A percentile compares a stretch with the other conserved stretches of the same genome.
Conservation (phyloP, 2,888 invertebrate species). For the Proisotoma minuta region DNA sequence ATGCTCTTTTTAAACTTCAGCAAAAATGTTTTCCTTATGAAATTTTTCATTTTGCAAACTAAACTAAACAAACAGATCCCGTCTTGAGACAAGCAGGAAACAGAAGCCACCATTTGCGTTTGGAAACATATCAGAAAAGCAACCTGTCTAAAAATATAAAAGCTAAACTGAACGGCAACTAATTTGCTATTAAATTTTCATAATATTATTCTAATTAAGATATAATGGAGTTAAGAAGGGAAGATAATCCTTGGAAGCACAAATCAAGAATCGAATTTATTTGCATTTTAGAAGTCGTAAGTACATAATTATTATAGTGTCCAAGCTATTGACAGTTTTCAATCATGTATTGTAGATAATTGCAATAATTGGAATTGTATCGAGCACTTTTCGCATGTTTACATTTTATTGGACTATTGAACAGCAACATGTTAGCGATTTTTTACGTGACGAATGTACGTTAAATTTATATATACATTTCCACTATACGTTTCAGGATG, state of each 20-base stretch:
- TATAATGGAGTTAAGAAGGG: slow-evolving; percentile 4
- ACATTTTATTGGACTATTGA: slow-evolving; percentile 23
- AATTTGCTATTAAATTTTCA: too few relatives aligned
- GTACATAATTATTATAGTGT: background rate
- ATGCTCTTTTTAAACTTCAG: background rate
- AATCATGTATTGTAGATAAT: slow-evolving; percentile 12
- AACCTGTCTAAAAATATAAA: too few relatives aligned
- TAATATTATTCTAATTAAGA: too few relatives aligned
- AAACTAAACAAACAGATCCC: slow-evolving; percentile 3
- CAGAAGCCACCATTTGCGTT: too few relatives aligned
- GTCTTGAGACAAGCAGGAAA: too few relatives aligned
- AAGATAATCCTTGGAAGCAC: slow-evolving; percentile 40
- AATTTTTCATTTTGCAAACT: background rate
- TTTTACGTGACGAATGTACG: background rate
- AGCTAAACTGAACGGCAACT: too few relatives aligned
- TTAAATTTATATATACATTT: background rate
- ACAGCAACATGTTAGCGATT: background rate
- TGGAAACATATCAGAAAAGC: too few relatives aligned
- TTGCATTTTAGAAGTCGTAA: slow-evolving; percentile 29
- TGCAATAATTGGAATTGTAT: slow-evolving; percentile 25
- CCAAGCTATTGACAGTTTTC: background rate
- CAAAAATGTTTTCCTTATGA: background rate
- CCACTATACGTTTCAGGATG: background rate
- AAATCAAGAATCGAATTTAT: slow-evolving; percentile 31
- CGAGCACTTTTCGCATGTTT: slow-evolving; percentile 33